Evolutionary conservation across 1,140 invertebrate species (phyloP).

Genomic region (Neotoxoptera formosana): DNA sequence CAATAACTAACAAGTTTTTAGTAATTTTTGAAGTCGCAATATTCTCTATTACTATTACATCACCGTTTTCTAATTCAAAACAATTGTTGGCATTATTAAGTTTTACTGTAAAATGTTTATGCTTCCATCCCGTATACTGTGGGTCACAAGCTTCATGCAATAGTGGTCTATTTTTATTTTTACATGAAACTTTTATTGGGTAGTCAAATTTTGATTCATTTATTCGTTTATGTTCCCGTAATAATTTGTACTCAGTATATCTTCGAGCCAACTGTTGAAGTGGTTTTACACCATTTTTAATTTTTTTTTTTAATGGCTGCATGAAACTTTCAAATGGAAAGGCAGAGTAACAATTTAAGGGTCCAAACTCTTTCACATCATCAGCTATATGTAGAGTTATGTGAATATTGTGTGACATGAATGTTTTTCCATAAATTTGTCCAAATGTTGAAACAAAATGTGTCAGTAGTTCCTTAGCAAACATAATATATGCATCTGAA

Average conservation of each 20-base stretch:
- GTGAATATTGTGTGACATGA: too few relatives aligned
- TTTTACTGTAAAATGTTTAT: neutral
- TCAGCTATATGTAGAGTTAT: too few relatives aligned
- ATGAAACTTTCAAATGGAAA: too few relatives aligned
- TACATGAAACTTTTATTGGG: neutral
- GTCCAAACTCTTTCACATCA: too few relatives aligned
- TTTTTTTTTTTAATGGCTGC: neutral
- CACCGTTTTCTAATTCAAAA: neutral
- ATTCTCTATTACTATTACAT: neutral
- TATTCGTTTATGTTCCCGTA: neutral
- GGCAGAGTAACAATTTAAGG: too few relatives aligned
- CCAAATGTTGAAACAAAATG: too few relatives aligned
- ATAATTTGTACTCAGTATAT: neutral
- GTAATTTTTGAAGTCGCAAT: neutral
- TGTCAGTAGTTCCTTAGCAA: conserved; percentile 16
- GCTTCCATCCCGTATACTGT: neutral
- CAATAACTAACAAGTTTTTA: neutral
- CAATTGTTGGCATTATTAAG: neutral
- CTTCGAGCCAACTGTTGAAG: neutral
- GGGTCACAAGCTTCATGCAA: neutral
- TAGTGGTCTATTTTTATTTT: neutral
- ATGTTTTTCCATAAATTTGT: too few relatives aligned
- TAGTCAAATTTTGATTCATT: neutral
- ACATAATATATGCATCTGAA: neutral
- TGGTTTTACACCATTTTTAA: neutral